phyloP scores from a whole-genome alignment of 1,140 invertebrate genomes.

The Brachionus koreanus region DNA sequence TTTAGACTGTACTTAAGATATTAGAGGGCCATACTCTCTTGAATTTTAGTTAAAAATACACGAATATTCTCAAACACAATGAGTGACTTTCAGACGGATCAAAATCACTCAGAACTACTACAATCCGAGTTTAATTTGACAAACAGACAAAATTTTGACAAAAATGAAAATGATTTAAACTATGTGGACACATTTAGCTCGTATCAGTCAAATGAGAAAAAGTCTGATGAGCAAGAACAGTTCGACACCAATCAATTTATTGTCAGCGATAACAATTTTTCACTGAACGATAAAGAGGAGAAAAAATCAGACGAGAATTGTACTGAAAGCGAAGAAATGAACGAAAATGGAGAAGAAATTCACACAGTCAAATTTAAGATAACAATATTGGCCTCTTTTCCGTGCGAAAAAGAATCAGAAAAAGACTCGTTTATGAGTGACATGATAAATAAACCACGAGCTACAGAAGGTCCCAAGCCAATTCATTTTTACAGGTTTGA shows the following conservation, averaged over 20 bases:
- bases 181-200: constrained; percentile 12
- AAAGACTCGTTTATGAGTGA: neutral
- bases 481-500: constrained; percentile 54
- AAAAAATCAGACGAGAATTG: neutral
- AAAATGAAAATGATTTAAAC: constrained; percentile 29
- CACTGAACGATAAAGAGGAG: neutral
- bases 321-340: neutral
- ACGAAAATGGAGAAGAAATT: constrained; percentile 6
- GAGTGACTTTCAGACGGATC: constrained; percentile 35
- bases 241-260: constrained; percentile 1
- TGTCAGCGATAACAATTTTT: constrained; percentile 28
- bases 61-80: neutral
- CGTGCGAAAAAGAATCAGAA: constrained; percentile 22
- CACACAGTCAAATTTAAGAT: neutral
- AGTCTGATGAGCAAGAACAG: neutral
- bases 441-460: neutral
- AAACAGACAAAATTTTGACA: neutral
- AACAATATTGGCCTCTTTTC: constrained; percentile 28
- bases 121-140: constrained; percentile 15
- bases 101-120: neutral
- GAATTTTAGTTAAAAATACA: neutral
- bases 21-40: neutral
- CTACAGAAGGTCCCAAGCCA: constrained; percentile 29
- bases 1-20: neutral
- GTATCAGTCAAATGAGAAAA: neutral